Base-by-base conservation (phyloP, 2,888 invertebrate genomes). In the Tachystola acroxantha region DNA sequence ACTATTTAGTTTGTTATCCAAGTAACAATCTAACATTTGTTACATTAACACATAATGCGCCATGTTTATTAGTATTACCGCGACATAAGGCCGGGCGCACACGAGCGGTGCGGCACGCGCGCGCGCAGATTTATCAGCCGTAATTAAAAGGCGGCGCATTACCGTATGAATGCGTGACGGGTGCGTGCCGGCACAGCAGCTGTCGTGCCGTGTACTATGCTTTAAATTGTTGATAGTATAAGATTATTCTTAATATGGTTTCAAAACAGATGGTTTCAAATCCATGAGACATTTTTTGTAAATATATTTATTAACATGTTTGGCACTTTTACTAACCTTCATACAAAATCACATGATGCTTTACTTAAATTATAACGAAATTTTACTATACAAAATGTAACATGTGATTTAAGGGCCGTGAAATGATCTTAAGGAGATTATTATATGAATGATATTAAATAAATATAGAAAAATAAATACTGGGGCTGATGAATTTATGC, bases 81-180 rank as follows among this genome's bases (percentile, higher is more conserved):
- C 37, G 47, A 50, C 71, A 73, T 72, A 79, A 76, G 78, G 77
- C 60, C 53, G 68, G 63, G 58, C 69, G 66, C 70, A 64, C 50
- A 57, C 59, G 67, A 65, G 28, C 28, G 34, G 32, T 30, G 20
- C 34, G 34, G 36, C 75, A 68, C 76, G 72, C 70, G 71, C 64
- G 53, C 61, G 82, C 82, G 81, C 80, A 79, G 85, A 86, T 86
- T 86, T 86, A 85, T 84, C 84, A 81, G 77, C 30, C 59, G 64
- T 84, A 85, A 86, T 86, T 85, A 85, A 86, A 81, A 77, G 66
- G 82, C 76, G 73, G 66, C 66, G 67, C 79, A 80, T 82, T 80
- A 80, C 74, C 72, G 74, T 74, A 72, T 69, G 77, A 78, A 77
- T 72, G 63, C 61, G 64, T 57, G 63, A 59, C 70, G 78, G 72